Conservation (phyloP, 2,113 vertebrate genomes). For the Eclectus roratus region DNA sequence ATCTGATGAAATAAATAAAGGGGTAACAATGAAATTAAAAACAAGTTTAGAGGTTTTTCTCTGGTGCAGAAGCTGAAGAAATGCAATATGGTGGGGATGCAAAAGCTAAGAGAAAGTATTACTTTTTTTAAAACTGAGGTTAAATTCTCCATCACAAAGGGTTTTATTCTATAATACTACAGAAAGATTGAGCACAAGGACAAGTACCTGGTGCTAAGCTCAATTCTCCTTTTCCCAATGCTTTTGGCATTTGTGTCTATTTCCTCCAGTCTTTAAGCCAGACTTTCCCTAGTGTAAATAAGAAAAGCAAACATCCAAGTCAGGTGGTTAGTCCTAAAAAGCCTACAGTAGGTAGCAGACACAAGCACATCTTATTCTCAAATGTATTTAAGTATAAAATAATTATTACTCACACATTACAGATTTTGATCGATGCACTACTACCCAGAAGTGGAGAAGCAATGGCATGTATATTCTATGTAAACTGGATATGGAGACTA, state of each 20-base stretch:
- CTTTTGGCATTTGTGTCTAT: not conserved
- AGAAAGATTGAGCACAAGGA: not conserved
- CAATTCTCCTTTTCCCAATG: accelerated
- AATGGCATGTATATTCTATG: not conserved
- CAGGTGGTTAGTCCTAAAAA: not conserved
- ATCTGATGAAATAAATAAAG: not conserved
- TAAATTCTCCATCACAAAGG: not conserved
- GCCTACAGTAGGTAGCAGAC: not conserved
- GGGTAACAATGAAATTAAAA: not conserved
- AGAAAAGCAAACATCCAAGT: no score
- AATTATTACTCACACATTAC: not conserved
- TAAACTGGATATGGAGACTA: not conserved
- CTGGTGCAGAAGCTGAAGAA: not conserved
- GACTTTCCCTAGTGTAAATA: not conserved
- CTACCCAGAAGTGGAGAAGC: not conserved
- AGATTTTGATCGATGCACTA: not conserved
- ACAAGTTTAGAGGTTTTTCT: accelerated
- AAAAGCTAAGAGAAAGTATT: not conserved
- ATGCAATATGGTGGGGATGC: accelerated
- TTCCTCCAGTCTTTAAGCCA: not conserved
- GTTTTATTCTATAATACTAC: accelerated
- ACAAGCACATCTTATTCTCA: not conserved
- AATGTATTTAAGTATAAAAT: not conserved
- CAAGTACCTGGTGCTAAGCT: not conserved
- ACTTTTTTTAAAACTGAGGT: not conserved